Conservation (phyloP, 2,113 vertebrate species). For the Terrapene triunguis region DNA sequence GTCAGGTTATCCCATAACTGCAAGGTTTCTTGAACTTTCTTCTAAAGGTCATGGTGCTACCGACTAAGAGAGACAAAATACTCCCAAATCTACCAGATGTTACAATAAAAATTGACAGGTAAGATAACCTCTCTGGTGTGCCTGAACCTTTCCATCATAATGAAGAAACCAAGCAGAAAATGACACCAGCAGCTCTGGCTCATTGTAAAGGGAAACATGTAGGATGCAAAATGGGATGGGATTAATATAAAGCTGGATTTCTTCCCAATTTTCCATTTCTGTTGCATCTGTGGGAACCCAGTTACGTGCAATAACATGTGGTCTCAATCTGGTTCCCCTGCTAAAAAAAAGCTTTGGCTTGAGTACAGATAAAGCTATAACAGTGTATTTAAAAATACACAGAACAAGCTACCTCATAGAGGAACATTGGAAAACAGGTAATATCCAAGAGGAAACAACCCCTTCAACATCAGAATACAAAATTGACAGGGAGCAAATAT, state of each 20-base stretch:
- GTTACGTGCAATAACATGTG: not conserved
- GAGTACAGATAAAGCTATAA: conserved; percentile 3
- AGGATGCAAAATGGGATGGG: not conserved
- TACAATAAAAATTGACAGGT: not conserved
- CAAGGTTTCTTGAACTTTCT: not conserved
- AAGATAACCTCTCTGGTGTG: not conserved
- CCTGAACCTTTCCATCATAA: not conserved
- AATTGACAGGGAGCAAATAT: not conserved
- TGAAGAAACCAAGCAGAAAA: not conserved
- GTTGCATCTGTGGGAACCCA: conserved; percentile 34
- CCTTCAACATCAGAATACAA: not conserved
- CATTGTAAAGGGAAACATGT: conserved; percentile 20
- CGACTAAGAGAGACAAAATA: not conserved
- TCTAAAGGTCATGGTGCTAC: not conserved
- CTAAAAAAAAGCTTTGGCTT: not conserved
- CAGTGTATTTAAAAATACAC: not conserved
- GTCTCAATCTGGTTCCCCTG: conserved; percentile 18
- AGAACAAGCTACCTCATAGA: not conserved
- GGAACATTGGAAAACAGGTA: not conserved
- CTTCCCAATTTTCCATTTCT: conserved; percentile 47
- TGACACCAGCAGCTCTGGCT: not conserved
- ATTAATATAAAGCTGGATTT: conserved; percentile 18
- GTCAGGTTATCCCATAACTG: not conserved
- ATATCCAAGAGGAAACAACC: too few relatives aligned
- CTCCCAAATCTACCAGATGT: not conserved